Evolutionary conservation across 1,140 invertebrate species (phyloP), one percentile per base, ranked within the genome.

Genomic region (Homalodisca vitripennis): DNA sequence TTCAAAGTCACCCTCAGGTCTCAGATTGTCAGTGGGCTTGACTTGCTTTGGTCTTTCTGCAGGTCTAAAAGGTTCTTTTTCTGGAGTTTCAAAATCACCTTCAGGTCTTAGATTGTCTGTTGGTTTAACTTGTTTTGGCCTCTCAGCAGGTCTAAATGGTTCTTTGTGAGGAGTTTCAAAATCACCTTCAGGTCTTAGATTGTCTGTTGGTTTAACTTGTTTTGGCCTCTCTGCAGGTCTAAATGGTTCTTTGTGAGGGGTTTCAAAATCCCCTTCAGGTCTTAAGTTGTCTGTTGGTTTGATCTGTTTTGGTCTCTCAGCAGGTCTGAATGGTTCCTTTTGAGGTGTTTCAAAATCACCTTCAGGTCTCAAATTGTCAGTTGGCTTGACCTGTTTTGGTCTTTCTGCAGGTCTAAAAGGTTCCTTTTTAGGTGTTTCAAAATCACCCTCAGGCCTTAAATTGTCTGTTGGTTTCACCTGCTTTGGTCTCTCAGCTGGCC

Each of bases 111-210:
- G 69, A 69, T 78, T 80, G 62, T 78, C 79, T 0, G 78, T 77
- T 2, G 76, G 78, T 30, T 78, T 78, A 12, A 77, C 75, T 72
- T 76, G 24, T 14, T 64, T 75, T 83, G 76, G 75, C 81, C 82
- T 75, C 66, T 82, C 81, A 29, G 78, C 79, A 77, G 78, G 80
- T 34, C 74, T 53, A 20, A 72, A 57, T 17, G 57, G 73, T 74
- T 71, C 71, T 24, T 68, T 73, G 47, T 73, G 67, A n/a, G 80
- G 78, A 29, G 78, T 75, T 67, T 86, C 83, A 74, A 91, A 89
- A 12, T 88, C 84, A 12, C 88, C 88, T 78, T 88, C 83, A 30
- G 82, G 80, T 73, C 78, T 82, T 0, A 90, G 75, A 76, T 90
- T 89, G 74, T 90, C 88, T 14, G 75, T 73, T 1, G 81, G 85